These are phyloP conservation scores for Thereva unica DNA, from an alignment of 2,888 invertebrate species.

Conservation along the genomic window DNA sequence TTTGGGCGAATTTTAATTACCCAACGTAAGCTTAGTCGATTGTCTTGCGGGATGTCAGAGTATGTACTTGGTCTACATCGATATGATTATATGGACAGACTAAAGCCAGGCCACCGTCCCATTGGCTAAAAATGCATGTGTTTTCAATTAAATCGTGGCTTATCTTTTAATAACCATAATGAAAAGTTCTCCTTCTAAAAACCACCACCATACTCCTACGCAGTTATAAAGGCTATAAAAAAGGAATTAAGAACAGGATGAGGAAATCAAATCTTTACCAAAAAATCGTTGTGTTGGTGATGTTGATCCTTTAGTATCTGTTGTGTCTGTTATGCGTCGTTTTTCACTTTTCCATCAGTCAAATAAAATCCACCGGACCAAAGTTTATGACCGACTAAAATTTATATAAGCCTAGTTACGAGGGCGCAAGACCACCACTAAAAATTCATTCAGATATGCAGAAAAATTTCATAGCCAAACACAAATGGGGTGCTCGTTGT, in stretches of 20 bases:
- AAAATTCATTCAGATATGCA: constrained; percentile 15
- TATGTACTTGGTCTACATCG: too few species aligned
- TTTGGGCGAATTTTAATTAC: too few species aligned
- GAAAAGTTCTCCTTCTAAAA: background rate
- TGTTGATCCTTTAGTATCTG: background rate
- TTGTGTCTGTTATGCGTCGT: constrained; percentile 2
- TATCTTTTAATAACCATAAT: constrained; percentile 19
- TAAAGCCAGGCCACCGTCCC: too few species aligned
- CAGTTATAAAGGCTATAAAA: constrained; percentile 5
- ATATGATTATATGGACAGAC: too few species aligned
- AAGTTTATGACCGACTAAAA: constrained; percentile 8
- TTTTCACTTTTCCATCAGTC: constrained; percentile 6
- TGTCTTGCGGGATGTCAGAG: too few species aligned
- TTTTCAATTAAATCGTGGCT: constrained; percentile 17
- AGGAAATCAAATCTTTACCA: background rate
- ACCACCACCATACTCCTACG: background rate
- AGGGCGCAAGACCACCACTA: background rate
- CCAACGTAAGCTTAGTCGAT: too few species aligned
- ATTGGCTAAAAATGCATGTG: constrained; percentile 2
- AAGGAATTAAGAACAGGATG: constrained; percentile 7
- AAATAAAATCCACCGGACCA: background rate
- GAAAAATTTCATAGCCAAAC: constrained; percentile 29
- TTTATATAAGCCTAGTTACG: background rate
- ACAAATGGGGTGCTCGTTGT: constrained; percentile 4
- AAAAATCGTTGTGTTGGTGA: background rate